Evolutionary conservation across 2,888 invertebrate genomes (phyloP), one percentile per base, ranked within the genome.

Genomic region (Rhabditoides inermis): DNA sequence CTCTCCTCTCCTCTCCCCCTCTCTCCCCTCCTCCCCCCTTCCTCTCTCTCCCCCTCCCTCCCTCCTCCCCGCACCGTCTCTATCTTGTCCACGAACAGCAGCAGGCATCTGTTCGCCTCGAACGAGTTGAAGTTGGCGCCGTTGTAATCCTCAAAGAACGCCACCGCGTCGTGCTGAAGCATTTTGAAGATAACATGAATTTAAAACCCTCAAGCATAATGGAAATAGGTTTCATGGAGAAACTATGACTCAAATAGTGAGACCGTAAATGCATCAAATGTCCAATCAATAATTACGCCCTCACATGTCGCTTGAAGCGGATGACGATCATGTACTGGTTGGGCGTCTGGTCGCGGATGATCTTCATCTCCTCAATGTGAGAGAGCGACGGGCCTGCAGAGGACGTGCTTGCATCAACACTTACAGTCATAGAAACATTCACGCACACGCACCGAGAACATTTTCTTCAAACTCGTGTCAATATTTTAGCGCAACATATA

Each of bases 251-350:
- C 15, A 45, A 45, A 45, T 28, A 45, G 6, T 18, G 20, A 15
- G 27, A 28, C 18, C 3, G 20, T 40, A 47, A 47, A 37, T 40
- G 15, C 40, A 15, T 32, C 4, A 18, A 18, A 4, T 32, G 18
- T 15, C 7, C 30, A 2, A 30, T 45, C 15, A 27, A 18, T 2
- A 18, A 18, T 30, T 22, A 12, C 22, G 25, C 49, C 48, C 60
- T 50, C 44, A 82, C 82, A 78, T 82, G 81, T 51, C 74, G 77
- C 59, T 78, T 79, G 72, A 85, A 92, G 82, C 89, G 91, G 35
- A 98, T 81, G 25, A 99, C 80, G 40, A 90, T 88, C 94, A 98
- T 95, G 76, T 94, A 99, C 77, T 92, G 91, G 79, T 95, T 94
- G 0, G 92, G 90, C 18, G 82, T 80, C 22, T 85, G 84, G 50